Evolutionary conservation across 1,140 invertebrate genomes (phyloP).

Genomic region (Caenorhabditis elegans): WBcel235 BX284606.5:10354501-10355000

Average conservation of each 20-base stretch:
- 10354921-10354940: too few species aligned
- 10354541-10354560: constrained; percentile 27
- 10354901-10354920: too few species aligned
- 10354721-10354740: too few species aligned
- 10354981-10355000: too few species aligned
- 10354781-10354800: not conserved
- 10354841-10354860: not conserved
- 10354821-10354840: not conserved
- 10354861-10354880: too few species aligned
- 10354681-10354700: not conserved
- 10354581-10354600: constrained; percentile 3
- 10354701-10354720: not conserved
- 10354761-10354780: not conserved
- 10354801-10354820: constrained; percentile 1
- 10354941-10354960: too few species aligned
- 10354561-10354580: not conserved
- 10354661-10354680: not conserved
- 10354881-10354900: too few species aligned
- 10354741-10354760: not conserved
- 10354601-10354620: not conserved
- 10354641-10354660: not conserved
- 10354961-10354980: too few species aligned
- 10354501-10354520: not conserved
- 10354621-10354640: not conserved
- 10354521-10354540: constrained; percentile 16